These are phyloP conservation scores for Tachyglossus aculeatus DNA, from an alignment of 2,797 vertebrate genomes.

Conservation along the genomic window DNA sequence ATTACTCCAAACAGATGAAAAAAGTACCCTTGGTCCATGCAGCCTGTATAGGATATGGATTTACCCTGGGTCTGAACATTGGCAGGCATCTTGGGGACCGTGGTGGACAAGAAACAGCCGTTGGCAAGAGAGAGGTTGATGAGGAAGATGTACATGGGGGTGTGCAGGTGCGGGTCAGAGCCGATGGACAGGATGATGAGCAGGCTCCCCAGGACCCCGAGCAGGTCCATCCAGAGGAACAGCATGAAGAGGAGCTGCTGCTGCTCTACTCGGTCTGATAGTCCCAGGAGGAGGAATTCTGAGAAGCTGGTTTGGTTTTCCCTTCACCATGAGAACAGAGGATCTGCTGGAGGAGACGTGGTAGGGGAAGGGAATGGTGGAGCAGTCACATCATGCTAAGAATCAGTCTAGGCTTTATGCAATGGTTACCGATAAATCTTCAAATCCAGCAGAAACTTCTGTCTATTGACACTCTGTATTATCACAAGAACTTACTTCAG, in stretches of 20 bases:
- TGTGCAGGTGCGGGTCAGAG: constrained; percentile 17
- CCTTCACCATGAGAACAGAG: not conserved
- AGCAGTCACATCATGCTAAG: too few relatives aligned
- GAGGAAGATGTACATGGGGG: constrained; percentile 55
- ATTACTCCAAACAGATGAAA: constrained; percentile 35
- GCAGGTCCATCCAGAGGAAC: constrained; percentile 39
- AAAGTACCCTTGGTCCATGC: constrained; percentile 40
- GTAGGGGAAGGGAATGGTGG: too few relatives aligned
- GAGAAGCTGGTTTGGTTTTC: constrained; percentile 4
- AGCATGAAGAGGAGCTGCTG: accelerated
- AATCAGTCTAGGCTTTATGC: too few relatives aligned
- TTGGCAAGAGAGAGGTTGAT: constrained; percentile 37
- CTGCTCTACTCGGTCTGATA: not conserved
- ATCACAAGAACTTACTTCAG: too few relatives aligned
- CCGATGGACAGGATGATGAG: constrained; percentile 42
- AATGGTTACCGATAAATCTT: too few relatives aligned
- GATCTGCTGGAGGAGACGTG: too few relatives aligned
- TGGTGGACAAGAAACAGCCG: constrained; percentile 36
- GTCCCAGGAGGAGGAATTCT: constrained; percentile 35
- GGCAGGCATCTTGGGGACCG: constrained; percentile 24
- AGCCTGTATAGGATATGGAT: constrained; percentile 20
- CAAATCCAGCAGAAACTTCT: too few relatives aligned
- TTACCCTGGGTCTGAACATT: not conserved
- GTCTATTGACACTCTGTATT: too few relatives aligned
- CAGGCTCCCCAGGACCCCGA: constrained; percentile 32